Percentiles rank a stretch among this genome's conserved stretches.
phyloP scores from a whole-genome alignment of 2,888 invertebrate species.

The Hydrotaea diabolus region DNA sequence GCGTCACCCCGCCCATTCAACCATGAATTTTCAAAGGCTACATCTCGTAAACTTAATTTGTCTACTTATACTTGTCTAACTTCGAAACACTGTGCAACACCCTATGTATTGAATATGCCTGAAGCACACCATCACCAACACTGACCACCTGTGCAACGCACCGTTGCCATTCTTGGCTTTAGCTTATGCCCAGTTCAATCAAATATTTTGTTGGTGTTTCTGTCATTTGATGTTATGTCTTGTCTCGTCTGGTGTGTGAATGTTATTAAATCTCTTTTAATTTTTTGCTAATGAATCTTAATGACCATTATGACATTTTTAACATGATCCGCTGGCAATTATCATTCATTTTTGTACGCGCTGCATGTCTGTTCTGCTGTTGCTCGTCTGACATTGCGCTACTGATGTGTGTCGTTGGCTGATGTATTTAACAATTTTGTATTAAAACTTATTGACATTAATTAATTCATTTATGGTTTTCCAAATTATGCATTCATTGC shows the following conservation, averaged over 20 bases:
- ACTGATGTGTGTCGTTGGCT: conserved; percentile 7
- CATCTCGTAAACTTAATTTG: too few relatives aligned
- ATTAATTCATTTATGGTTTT: conserved; percentile 53
- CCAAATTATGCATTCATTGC: conserved; percentile 30
- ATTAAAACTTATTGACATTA: conserved; percentile 52
- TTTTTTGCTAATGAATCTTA: conserved; percentile 59
- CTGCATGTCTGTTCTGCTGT: background rate
- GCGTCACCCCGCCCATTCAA: too few relatives aligned
- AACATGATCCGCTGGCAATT: conserved; percentile 19
- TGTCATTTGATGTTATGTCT: background rate
- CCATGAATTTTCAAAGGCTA: too few relatives aligned
- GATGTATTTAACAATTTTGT: conserved; percentile 45
- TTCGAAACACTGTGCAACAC: too few relatives aligned
- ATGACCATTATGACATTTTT: conserved; percentile 44
- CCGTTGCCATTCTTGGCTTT: too few relatives aligned
- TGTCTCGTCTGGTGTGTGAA: background rate
- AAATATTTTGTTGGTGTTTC: conserved; percentile 26
- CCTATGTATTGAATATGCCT: too few relatives aligned
- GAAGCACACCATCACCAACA: background rate
- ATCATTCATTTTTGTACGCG: background rate
- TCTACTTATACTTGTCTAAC: too few relatives aligned
- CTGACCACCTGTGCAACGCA: background rate
- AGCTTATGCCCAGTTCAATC: background rate
- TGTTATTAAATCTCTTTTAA: conserved; percentile 46
- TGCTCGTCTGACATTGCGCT: conserved; percentile 17